phyloP scores from a whole-genome alignment of 2,888 invertebrate species.

The Xestia sexstrigata region DNA sequence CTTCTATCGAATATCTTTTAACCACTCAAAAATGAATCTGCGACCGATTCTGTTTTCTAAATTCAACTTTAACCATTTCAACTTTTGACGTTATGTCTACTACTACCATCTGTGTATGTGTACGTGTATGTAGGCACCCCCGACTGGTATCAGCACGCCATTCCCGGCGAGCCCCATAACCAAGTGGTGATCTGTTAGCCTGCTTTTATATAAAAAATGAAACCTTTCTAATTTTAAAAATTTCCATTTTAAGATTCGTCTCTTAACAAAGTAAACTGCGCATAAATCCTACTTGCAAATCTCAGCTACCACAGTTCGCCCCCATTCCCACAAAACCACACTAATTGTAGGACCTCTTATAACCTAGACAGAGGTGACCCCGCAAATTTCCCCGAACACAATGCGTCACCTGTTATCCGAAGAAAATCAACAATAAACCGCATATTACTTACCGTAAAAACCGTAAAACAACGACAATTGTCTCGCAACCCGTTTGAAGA shows the following conservation, averaged over 20 bases:
- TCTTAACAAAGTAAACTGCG: not conserved
- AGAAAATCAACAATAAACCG: constrained; percentile 63
- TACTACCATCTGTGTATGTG: too few relatives aligned
- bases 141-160: too few relatives aligned
- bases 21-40: too few relatives aligned
- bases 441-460: constrained; percentile 67
- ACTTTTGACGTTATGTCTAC: too few relatives aligned
- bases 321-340: constrained; percentile 49
- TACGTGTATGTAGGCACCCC: too few relatives aligned
- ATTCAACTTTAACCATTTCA: too few relatives aligned
- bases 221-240: too few relatives aligned
- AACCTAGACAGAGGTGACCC: constrained; percentile 54
- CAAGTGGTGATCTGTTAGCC: too few relatives aligned
- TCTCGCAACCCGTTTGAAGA: constrained; percentile 62
- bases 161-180: too few relatives aligned
- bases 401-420: constrained; percentile 56
- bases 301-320: constrained; percentile 33
- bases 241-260: not conserved
- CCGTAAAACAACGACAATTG: constrained; percentile 65
- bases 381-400: constrained; percentile 62
- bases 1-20: too few relatives aligned
- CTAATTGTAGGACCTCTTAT: constrained; percentile 54
- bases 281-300: constrained; percentile 2
- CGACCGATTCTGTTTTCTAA: too few relatives aligned
- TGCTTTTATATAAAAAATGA: too few relatives aligned